Base-by-base conservation (phyloP, 64 coral and sea anemone species). In the Pachyseris speciosa region DNA sequence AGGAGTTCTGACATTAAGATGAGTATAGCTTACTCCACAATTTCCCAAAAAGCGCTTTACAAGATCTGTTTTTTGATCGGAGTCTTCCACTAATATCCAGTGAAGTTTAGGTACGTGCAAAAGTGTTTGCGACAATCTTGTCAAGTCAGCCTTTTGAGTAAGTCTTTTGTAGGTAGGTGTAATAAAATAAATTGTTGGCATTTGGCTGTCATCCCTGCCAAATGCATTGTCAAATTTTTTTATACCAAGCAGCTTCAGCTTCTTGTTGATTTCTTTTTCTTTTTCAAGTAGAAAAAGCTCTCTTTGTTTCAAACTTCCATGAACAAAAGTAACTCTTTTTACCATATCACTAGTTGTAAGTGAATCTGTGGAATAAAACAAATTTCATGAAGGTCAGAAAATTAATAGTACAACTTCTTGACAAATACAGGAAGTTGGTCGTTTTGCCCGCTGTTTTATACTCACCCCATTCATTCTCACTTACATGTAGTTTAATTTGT, bases 1-100 rank as follows among this genome's bases (percentile, higher is more conserved):
- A 11, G 83, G 78, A 44, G 96, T 95, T 52, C 87, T 89, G 9
- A 90, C 45, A 83, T 74, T 75, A 12, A 98, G 64, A 75, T 98
- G 96, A 33, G 89, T 87, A 39, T 89, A 89, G 4, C 34, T 72
- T 33, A 94, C 45, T 22, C 89, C 85, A 86, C 74, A 86, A n/a
- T 51, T 51, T 27, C 74, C 64, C 45, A 98, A 84, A 11, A 98
- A 86, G n/a, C 30, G 66, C 33, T 29, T 37, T 4, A 98, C 94
- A 30, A 98, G 74, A 78, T 67, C 13, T 32, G 96, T 95, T 64
- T 90, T 98, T 9, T 86, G 17, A 25, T 68, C 29, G 5, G 96
- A 85, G 67, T 98, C 96, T 86, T 98, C 96, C 25, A 98, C 55
- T 79, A 98, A 48, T 83, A 98, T 95, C 96, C 96, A 98, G 60